Base-by-base conservation (phyloP, 2,113 vertebrate species). In the Eretmodus cyanostictus region DNA sequence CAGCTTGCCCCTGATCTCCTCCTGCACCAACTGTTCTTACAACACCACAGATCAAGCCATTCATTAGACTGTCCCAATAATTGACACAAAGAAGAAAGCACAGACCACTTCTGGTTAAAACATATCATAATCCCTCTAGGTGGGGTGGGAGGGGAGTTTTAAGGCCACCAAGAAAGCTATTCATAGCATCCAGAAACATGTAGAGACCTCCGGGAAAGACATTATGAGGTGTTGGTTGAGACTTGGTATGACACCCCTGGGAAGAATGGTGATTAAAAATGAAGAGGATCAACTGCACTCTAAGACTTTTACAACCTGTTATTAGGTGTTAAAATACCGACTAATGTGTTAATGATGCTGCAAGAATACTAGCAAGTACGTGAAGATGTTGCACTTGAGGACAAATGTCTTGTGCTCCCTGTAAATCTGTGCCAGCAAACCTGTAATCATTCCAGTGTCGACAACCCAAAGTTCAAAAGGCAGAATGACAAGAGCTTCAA, bases 111-210 rank as follows among this genome's bases (percentile, higher is more conserved):
- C 86, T 92, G 87, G 83, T 89, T 93, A 73, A 92, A 93, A 95
- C 88, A 93, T 93, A 92, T 93, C 93, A 93, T 96, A 95, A 96
- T 96, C 94, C 94, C 86, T 89, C 19, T 57, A 81, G 87, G 89
- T 83, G 59, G 90, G 78, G 82, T 34, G 4, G 73, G 59, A 7
- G 78, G 79, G 84, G 89, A 90, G 73, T 6, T 91, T 90, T 87
- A 80, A 90, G 94, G 94, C 94, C 95, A 95, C 95, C 95, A 95
- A 91, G 94, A 93, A 78, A 86, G 95, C 93, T 93, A 94, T 94
- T 95, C 92, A 95, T 80, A 91, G 80, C 81, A 86, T 84, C 84
- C 89, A 89, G 82, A 85, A 83, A 93, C 80, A 85, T 49, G 82
- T 83, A 88, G 88, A 92, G 94, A 96, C 95, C 95, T 94, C 94